Percentiles rank a stretch among this genome's conserved stretches.
Evolutionary conservation across 2,113 vertebrate species (phyloP).

Genomic region (Cygnus atratus): DNA sequence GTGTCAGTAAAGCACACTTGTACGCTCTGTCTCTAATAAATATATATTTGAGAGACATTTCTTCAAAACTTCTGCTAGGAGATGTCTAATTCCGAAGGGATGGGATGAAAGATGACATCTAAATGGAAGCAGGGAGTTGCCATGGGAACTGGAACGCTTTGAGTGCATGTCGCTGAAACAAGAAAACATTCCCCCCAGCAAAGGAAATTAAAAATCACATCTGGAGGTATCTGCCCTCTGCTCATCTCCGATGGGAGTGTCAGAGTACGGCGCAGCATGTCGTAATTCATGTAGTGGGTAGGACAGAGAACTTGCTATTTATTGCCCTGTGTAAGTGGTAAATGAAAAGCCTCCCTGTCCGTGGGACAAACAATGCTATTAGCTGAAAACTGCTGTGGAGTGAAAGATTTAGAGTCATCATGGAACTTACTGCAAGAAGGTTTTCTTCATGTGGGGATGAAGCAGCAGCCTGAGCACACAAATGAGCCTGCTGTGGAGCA

Average conservation of each 20-base stretch:
- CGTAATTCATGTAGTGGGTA: background rate
- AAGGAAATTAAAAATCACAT: slow-evolving; percentile 62
- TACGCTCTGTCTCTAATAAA: slow-evolving; percentile 55
- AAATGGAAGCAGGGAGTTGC: slow-evolving; percentile 36
- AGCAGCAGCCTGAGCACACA: background rate
- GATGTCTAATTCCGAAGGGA: slow-evolving; percentile 48
- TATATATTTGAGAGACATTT: slow-evolving; percentile 56
- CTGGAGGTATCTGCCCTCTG: slow-evolving; percentile 49
- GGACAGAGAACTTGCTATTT: background rate
- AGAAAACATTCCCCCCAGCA: slow-evolving; percentile 41
- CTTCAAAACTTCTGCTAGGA: slow-evolving; percentile 55
- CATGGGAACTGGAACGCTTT: slow-evolving; percentile 61
- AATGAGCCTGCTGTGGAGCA: background rate
- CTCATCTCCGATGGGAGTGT: background rate
- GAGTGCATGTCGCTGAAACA: slow-evolving; percentile 18
- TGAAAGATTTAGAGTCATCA: background rate
- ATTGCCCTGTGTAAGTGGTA: background rate
- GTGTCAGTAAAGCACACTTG: slow-evolving; percentile 41
- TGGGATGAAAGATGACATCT: slow-evolving; percentile 60
- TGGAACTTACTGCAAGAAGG: background rate
- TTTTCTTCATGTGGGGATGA: background rate
- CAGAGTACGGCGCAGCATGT: background rate
- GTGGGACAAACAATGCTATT: background rate
- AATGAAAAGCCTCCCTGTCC: background rate
- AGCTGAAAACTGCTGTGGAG: background rate